Evolutionary conservation across 2,797 vertebrate species (phyloP), one percentile per base, ranked within the genome.

Genomic region (Spinus pinus): DNA sequence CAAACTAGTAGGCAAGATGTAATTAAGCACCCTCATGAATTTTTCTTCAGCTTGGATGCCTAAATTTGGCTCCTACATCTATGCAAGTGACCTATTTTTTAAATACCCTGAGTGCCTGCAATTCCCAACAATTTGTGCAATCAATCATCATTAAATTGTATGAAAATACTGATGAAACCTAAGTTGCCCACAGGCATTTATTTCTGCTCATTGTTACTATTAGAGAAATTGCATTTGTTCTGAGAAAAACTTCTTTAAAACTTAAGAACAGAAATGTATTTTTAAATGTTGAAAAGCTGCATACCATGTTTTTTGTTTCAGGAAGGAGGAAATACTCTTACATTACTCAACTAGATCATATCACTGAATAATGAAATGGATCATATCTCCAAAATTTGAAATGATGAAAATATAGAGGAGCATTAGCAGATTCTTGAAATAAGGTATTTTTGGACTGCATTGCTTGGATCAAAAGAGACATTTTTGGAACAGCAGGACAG

Each of bases 71-170:
- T 91, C 70, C 81, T 54, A 72, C 25, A 31, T 54, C 62, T 51
- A 51, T 53, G 60, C 10, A 91, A 88, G 77, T 70, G 93, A 79
- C 80, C 85, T 90, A 75, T 60, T 93, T 93, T 92, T 88, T 25
- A 90, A 90, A 72, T 53, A 60, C 0, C 19, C 56, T 73, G 80
- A 84, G 46, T 84, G 47, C 51, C 67, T 86, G 71, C 77, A 86
- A 81, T 86, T 93, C 64, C 56, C 73, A 88, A 41, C 47, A 93
- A 88, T 90, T 90, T 80, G 31, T 53, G 39, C 51, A 86, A 93
- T 93, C 91, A 91, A 56, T 95, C 86, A 93, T 92, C 1, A 0
- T 94, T 93, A 88, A 81, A 72, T 65, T 93, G 71, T 65, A 75
- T 5, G 44, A 93, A 94, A 94, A 94, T 49, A 81, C 80, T 92